Base-by-base conservation (phyloP, 2,797 vertebrate genomes). In the Myripristis murdjan region DNA sequence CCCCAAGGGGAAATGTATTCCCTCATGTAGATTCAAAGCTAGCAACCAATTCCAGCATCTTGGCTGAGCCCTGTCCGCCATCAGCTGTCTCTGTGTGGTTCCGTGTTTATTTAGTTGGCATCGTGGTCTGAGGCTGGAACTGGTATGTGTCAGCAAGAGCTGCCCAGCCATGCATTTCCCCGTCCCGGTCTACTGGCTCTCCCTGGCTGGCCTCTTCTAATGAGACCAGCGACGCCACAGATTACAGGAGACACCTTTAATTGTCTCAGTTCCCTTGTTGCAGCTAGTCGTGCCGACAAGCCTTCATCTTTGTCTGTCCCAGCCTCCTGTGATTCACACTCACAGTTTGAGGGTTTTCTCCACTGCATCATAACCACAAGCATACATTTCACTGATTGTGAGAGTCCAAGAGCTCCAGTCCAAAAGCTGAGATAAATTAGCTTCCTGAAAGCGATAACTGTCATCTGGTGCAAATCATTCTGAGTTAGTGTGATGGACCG, bases 201-300 rank as follows among this genome's bases (percentile, higher is more conserved):
- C 53, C 23, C n/a, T 14, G n/a, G 39, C 41, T 33, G 46, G 23
- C 59, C 73, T 61, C 65, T 53, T 68, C 51, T 63, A 26, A 73
- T 48, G 18, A 71, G 31, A 49, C 37, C n/a, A 56, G 48, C 59
- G 51, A n/a, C 1, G 6, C 41, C 35, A 61, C 56, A 80, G 58
- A 81, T 85, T 75, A 77, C 62, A 69, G 60, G 47, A 80, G 62
- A 75, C 77, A 69, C 43, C 35, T 78, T 76, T 64, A 65, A 83
- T 65, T 64, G 64, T 73, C 48, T 26, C 48, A 62, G 49, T 52
- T 80, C 43, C 61, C 53, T 37, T 15, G n/a, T 20, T 18, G 59
- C 53, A 53, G 46, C 58, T 26, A 10, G 31, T 64, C 59, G 41
- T 22, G 23, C 53, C 70, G 48, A 28, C 52, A 23, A 49, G 73